A percentile compares a stretch with the other conserved stretches of the same genome.
Conservation (phyloP, 2,113 vertebrate species). For the Puntigrus tetrazona region DNA sequence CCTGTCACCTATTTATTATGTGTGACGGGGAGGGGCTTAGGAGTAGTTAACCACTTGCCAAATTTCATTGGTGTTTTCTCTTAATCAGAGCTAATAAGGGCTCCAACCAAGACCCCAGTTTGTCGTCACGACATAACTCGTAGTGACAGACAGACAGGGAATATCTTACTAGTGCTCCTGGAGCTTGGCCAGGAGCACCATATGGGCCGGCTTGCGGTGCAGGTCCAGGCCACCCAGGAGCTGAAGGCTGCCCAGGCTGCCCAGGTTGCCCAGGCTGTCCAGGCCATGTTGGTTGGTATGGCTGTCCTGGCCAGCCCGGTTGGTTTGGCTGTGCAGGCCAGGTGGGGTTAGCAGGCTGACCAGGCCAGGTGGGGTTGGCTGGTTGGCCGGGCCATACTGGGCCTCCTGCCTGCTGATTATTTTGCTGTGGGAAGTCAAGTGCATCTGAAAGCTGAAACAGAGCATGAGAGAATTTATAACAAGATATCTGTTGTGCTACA, state of each 20-base stretch:
- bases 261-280: constrained; percentile 36
- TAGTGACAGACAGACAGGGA: no score
- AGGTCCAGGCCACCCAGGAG: constrained; percentile 51
- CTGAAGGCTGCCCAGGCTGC: constrained; percentile 31
- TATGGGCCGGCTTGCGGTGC: constrained; percentile 43
- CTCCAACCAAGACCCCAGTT: no score
- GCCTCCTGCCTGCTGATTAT: constrained; percentile 30
- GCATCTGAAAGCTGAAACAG: constrained; percentile 56
- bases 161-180: constrained; percentile 46
- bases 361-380: constrained; percentile 27
- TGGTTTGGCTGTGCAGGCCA: constrained; percentile 37
- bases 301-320: constrained; percentile 35
- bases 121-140: no score
- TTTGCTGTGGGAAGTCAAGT: constrained; percentile 38
- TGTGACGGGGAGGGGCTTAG: no score
- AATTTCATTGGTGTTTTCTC: no score
- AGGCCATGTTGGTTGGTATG: constrained; percentile 37
- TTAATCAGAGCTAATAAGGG: no score
- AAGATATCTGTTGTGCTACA: neutral
- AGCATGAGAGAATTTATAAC: neutral
- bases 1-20: no score
- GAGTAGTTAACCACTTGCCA: no score
- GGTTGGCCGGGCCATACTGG: constrained; percentile 53
- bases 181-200: neutral
- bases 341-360: constrained; percentile 19